phyloP scores from a whole-genome alignment of 2,113 vertebrate species.

The Vireo altiloquus region DNA sequence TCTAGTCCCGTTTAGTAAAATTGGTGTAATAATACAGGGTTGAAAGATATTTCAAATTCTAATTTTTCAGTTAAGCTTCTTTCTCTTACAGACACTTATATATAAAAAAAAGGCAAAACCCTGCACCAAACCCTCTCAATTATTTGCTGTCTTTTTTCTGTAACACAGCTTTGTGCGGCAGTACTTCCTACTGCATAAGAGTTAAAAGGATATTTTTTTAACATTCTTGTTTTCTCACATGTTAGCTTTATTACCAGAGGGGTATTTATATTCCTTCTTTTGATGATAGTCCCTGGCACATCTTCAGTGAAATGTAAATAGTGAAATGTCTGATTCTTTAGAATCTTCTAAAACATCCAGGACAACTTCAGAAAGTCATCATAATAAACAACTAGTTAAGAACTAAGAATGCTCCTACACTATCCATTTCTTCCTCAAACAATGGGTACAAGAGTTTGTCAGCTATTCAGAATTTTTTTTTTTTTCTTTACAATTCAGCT shows the following conservation, averaged over 20 bases:
- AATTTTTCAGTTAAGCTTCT: background rate
- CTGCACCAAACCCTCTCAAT: background rate
- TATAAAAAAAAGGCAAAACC: background rate
- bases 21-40: rapidly evolving
- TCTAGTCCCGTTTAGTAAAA: background rate
- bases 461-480: background rate
- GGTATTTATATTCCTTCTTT: background rate
- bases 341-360: background rate
- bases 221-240: background rate
- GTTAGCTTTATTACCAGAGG: background rate
- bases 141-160: background rate
- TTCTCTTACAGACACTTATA: background rate
- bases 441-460: background rate
- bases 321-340: background rate
- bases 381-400: background rate
- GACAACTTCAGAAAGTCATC: background rate
- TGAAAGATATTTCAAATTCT: background rate
- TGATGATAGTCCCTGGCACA: background rate
- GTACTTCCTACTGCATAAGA: background rate
- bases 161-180: background rate
- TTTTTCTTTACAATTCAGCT: background rate
- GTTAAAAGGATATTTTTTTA: background rate
- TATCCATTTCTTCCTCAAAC: background rate
- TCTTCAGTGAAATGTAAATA: background rate
- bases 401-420: background rate